phyloP scores from a whole-genome alignment of 2,113 vertebrate species.

The Tachuris rubrigastra region DNA sequence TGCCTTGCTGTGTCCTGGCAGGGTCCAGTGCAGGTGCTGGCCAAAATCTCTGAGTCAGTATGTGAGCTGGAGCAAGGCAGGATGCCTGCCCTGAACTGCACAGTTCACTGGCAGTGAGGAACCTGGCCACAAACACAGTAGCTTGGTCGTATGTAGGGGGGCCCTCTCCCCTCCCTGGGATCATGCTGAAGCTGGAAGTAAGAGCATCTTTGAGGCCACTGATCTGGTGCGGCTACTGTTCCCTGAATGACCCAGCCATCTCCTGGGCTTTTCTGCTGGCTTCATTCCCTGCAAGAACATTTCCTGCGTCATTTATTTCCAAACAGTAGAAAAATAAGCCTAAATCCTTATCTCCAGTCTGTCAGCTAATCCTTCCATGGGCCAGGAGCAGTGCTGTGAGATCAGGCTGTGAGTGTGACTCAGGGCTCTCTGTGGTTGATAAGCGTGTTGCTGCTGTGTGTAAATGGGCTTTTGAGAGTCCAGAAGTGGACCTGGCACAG shows the following conservation, averaged over 20 bases:
- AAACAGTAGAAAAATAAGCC: neutral
- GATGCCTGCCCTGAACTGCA: neutral
- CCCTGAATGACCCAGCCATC: neutral
- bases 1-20: neutral
- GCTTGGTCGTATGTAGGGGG: neutral
- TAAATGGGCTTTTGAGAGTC: neutral
- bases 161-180: neutral
- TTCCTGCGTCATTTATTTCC: slow-evolving; percentile 43
- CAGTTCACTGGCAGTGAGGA: neutral
- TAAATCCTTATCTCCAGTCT: slow-evolving; percentile 15
- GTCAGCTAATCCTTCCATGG: neutral
- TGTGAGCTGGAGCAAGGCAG: neutral
- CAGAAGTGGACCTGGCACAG: neutral
- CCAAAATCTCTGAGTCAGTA: neutral
- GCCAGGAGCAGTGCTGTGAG: neutral
- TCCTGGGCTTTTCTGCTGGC: neutral
- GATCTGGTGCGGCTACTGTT: neutral
- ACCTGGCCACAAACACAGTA: neutral
- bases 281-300: slow-evolving; percentile 25
- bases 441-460: neutral
- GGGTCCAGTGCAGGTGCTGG: neutral
- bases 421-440: neutral
- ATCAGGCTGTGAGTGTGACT: neutral
- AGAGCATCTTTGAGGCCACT: neutral
- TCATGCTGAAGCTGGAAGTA: neutral